Evolutionary conservation across 1,140 invertebrate genomes (phyloP), one percentile per base, ranked within the genome.

Genomic region (Stegodyphus dumicola): DNA sequence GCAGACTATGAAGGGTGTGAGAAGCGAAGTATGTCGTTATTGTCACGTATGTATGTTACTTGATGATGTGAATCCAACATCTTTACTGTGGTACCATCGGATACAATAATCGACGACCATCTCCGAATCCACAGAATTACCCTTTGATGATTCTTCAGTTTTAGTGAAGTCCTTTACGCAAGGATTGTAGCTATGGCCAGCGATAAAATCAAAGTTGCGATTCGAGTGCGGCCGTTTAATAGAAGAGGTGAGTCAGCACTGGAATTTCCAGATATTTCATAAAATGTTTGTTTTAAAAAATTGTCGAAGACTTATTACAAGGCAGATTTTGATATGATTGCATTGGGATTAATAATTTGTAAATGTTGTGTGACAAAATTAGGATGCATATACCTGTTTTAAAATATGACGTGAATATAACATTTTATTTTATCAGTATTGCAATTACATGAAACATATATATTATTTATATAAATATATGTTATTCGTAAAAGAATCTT

Each of bases 171-270:
- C 49, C 67, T 60, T 33, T 64, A 15, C 49, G 48, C 10, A 71
- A 69, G 81, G 71, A 83, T 76, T 76, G 81, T 52, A 84, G 81
- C 65, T 67, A 87, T 85, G 86, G 77, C 81, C 74, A 81, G 83
- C 69, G 86, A 87, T 79, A 98, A 98, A 94, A 97, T 99, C 90
- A 97, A 97, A 93, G 97, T 99, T 88, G 97, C 96, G 89, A 96
- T 99, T 88, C 93, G 97, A 91, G 96, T 99, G 90, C 94, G 97
- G 91, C 97, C 97, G 90, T 96, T 98, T 92, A 98, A 97, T 93
- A 94, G 96, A 89, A 93, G 97, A 94, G 97, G 97, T 98, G 93
- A 93, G 93, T 87, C 54, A 71, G 53, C 56, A 54, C 65, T 75
- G 66, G 17, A 80, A 56, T 80, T 60, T 33, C 33, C 33, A 33